These are phyloP conservation scores for Melopsittacus undulatus DNA, from an alignment of 2,797 vertebrate genomes.

Conservation along the genomic window DNA sequence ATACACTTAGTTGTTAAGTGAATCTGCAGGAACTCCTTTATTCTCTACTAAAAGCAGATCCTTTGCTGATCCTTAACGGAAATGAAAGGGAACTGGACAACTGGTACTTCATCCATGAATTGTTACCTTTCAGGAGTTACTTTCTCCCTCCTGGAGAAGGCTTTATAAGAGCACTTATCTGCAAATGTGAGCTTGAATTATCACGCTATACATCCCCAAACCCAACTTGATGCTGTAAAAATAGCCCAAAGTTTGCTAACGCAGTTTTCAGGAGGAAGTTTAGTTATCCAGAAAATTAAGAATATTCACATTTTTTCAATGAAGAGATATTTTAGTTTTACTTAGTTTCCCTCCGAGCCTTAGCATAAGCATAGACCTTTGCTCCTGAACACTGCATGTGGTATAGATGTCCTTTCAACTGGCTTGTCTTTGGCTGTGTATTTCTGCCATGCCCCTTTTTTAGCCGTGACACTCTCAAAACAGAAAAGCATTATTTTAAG, in stretches of 20 bases:
- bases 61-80: not conserved
- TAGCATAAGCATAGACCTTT: not conserved
- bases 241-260: constrained; percentile 5
- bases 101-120: not conserved
- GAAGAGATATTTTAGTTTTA: constrained; percentile 24
- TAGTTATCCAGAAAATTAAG: constrained; percentile 63
- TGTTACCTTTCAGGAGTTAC: not conserved
- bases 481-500: not conserved
- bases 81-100: not conserved
- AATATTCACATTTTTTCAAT: constrained; percentile 15
- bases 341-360: constrained; percentile 19
- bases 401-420: not conserved
- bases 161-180: not conserved
- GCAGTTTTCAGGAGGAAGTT: not conserved
- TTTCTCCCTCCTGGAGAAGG: not conserved
- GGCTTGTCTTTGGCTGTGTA: not conserved
- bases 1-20: not conserved
- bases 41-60: not conserved
- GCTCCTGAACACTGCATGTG: not conserved
- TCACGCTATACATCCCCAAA: not conserved
- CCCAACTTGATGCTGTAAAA: not conserved
- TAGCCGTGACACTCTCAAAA: not conserved
- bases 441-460: not conserved
- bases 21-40: not conserved
- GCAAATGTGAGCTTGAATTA: not conserved